These are phyloP conservation scores for Polyodon spathula DNA, from an alignment of 2,113 vertebrate genomes.

Conservation along the genomic window DNA sequence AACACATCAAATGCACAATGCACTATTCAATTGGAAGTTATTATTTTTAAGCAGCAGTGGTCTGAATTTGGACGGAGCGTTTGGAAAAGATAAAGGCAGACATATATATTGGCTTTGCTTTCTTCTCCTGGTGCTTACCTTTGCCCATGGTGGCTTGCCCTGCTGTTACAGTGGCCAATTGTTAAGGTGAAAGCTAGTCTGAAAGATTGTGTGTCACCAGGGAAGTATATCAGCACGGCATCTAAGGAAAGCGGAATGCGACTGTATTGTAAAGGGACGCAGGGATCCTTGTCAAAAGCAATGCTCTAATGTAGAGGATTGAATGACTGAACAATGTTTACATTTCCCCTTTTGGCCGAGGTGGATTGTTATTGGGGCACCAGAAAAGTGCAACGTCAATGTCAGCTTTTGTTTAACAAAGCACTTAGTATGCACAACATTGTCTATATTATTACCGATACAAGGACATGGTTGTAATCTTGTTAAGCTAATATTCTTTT, in stretches of 20 bases:
- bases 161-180: constrained; percentile 50
- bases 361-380: constrained; percentile 31
- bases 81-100: constrained; percentile 14
- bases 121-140: constrained; percentile 19
- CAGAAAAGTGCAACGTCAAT: constrained; percentile 28
- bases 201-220: constrained; percentile 48
- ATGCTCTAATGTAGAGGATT: constrained; percentile 48
- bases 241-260: constrained; percentile 35
- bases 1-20: constrained; percentile 4
- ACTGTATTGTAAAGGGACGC: constrained; percentile 37
- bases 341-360: constrained; percentile 43
- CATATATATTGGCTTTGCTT: not conserved
- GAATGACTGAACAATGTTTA: constrained; percentile 60
- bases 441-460: constrained; percentile 27
- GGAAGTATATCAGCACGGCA: constrained; percentile 46
- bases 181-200: constrained; percentile 50
- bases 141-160: not conserved
- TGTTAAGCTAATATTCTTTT: constrained; percentile 24
- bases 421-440: constrained; percentile 23
- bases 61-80: not conserved
- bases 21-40: constrained; percentile 10
- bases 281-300: constrained; percentile 49
- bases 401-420: constrained; percentile 30
- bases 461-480: constrained; percentile 21
- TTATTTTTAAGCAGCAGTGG: constrained; percentile 20